Percentiles rank a stretch among this genome's conserved stretches.
Evolutionary conservation across 53 echinoderm and acorn worm genomes (phyloP).

Genomic region (Stichopus horrens): DNA sequence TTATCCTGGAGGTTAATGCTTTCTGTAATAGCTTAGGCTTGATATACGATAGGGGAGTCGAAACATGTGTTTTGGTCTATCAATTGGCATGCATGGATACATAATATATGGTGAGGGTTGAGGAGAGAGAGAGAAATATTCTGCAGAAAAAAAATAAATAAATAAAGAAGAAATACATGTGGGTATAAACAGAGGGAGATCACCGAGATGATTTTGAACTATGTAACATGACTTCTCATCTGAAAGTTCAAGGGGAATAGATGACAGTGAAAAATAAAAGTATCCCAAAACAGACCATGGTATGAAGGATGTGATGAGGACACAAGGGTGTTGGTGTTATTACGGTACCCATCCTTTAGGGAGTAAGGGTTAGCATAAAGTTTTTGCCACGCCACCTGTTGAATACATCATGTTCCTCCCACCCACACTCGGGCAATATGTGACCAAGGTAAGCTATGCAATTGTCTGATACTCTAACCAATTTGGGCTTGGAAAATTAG

Average conservation of each 20-base stretch:
- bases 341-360: constrained; percentile 37
- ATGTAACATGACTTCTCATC: constrained; percentile 4
- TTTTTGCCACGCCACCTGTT: constrained; percentile 11
- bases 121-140: background rate
- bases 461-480: constrained; percentile 20
- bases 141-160: too few species aligned
- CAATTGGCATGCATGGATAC: constrained; percentile 19
- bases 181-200: background rate
- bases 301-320: constrained; percentile 11
- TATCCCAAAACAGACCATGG: background rate
- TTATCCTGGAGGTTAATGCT: constrained; percentile 29
- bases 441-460: constrained; percentile 19
- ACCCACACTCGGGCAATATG: constrained; percentile 17
- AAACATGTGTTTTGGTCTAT: constrained; percentile 45
- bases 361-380: background rate
- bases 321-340: constrained; percentile 43
- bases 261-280: background rate
- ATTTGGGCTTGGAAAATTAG: constrained; percentile 31
- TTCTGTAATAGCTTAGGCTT: constrained; percentile 25
- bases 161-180: too few species aligned
- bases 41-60: constrained; percentile 40
- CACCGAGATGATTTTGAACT: constrained; percentile 40
- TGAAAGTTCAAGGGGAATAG: background rate
- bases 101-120: background rate
- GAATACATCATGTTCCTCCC: constrained; percentile 21